Conservation (phyloP, 2,797 vertebrate species). For the Peromyscus eremicus region DNA sequence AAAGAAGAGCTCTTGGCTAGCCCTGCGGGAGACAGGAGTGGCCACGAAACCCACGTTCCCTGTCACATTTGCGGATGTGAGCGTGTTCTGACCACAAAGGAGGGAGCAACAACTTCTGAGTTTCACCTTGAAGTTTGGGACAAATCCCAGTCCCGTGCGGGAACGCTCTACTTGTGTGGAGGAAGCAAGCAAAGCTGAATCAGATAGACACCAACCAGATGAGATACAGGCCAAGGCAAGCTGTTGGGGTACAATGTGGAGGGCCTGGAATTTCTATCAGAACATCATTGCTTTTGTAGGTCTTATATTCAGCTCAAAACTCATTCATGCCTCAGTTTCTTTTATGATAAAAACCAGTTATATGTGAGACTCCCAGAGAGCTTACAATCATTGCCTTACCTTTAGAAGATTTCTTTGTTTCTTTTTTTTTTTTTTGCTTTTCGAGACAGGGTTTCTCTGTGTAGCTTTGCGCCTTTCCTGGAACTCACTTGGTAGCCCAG, state of each 20-base stretch:
- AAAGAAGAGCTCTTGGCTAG: background rate
- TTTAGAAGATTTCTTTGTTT: background rate
- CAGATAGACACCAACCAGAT: too few relatives aligned
- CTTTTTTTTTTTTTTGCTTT: too few relatives aligned
- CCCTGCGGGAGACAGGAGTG: too few relatives aligned
- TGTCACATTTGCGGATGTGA: background rate
- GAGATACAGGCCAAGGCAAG: background rate
- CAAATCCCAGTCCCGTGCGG: background rate
- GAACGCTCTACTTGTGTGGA: background rate
- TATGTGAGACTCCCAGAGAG: background rate
- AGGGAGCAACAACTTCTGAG: rapidly evolving
- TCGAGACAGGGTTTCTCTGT: too few relatives aligned
- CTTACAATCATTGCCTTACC: background rate
- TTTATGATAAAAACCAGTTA: background rate
- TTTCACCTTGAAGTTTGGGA: background rate
- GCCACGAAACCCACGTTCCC: rapidly evolving
- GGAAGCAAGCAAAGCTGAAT: background rate
- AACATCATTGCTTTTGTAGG: background rate
- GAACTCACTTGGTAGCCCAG: too few relatives aligned
- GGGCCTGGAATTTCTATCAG: too few relatives aligned
- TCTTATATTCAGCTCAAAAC: background rate
- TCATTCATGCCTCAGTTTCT: background rate
- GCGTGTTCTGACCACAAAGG: background rate
- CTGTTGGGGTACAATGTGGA: background rate
- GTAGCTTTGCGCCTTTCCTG: too few relatives aligned